Base-by-base conservation (phyloP, 2,888 invertebrate genomes). In the Harpagoxenus sublaevis region DNA sequence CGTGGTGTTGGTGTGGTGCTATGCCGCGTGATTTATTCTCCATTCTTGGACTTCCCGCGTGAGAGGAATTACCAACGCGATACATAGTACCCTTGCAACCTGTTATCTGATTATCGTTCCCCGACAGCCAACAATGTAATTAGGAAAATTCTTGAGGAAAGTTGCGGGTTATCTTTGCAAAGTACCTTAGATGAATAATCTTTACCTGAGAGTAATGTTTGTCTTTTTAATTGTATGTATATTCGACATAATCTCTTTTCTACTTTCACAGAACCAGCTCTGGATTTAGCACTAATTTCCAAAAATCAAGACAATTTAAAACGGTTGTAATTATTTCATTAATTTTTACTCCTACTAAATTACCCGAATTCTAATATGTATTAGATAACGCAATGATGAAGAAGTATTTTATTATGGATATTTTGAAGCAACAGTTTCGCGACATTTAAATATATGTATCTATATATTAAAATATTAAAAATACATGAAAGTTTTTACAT, bases 21-120 rank as follows among this genome's bases (percentile, higher is more conserved):
- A 79, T 48, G 75, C 63, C 84, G 66, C 55, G 66, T 63, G 86
- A 88, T 88, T 88, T 88, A 88, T 88, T 81, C 85, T 48, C 55
- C 85, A 84, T 79, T 62, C 82, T 63, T 71, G 63, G 62, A 77
- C 78, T 85, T 85, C 51, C 68, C 83, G 62, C 83, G n/a, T 57
- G 60, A 60, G 31, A 84, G 75, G 79, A 89, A 84, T 86, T 87
- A 77, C 84, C 79, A 42, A 42, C 53, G 68, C 65, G 60, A 70
- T 48, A 65, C 55, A 31, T 55, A 53, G 6, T 35, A n/a, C 53
- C 62, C 74, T 83, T 45, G 48, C 60, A 65, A 81, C 48, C 73
- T 42, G 45, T 71, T 83, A 77, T 81, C 63, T 77, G 86, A 88
- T 84, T 83, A 84, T 57, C 81, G 45, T 81, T 63, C 12, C 12